These are phyloP conservation scores for Oegoconia quadripuncta DNA, from an alignment of 2,888 invertebrate species.

Conservation along the genomic window DNA sequence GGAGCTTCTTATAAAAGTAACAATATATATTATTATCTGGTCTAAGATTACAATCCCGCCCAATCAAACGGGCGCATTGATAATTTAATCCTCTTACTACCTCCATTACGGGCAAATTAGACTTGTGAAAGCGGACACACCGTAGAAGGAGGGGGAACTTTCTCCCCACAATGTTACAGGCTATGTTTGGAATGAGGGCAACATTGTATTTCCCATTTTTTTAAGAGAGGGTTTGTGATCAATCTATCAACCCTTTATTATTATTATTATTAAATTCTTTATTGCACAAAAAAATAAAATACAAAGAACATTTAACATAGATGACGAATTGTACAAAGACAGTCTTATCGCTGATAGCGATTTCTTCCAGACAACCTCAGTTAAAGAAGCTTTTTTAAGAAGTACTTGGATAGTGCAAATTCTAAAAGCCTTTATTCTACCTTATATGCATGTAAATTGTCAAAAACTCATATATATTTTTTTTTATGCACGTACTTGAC, in stretches of 20 bases:
- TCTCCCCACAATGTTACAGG: constrained; percentile 29
- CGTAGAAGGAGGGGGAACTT: constrained; percentile 50
- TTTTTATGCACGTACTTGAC: too few species aligned
- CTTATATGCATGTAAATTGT: too few species aligned
- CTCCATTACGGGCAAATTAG: constrained; percentile 55
- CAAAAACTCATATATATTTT: too few species aligned
- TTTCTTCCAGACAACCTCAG: too few species aligned
- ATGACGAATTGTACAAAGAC: too few species aligned
- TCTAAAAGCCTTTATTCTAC: too few species aligned
- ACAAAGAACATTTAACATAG: too few species aligned
- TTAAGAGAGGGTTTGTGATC: not conserved
- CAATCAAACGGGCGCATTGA: constrained; percentile 41
- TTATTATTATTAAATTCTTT: too few species aligned
- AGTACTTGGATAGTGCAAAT: too few species aligned
- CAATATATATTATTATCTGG: constrained; percentile 10
- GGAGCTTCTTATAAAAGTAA: not conserved
- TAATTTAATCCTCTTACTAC: constrained; percentile 48
- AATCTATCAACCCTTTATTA: not conserved
- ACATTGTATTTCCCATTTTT: constrained; percentile 15
- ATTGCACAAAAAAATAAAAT: too few species aligned
- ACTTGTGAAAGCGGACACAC: constrained; percentile 43
- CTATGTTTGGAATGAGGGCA: constrained; percentile 5
- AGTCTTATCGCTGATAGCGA: too few species aligned
- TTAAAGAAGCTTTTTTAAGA: too few species aligned
- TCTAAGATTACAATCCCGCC: constrained; percentile 32